These are phyloP conservation scores for Danaus melanippus DNA, from an alignment of 1,140 invertebrate species.

Conservation along the genomic window DNA sequence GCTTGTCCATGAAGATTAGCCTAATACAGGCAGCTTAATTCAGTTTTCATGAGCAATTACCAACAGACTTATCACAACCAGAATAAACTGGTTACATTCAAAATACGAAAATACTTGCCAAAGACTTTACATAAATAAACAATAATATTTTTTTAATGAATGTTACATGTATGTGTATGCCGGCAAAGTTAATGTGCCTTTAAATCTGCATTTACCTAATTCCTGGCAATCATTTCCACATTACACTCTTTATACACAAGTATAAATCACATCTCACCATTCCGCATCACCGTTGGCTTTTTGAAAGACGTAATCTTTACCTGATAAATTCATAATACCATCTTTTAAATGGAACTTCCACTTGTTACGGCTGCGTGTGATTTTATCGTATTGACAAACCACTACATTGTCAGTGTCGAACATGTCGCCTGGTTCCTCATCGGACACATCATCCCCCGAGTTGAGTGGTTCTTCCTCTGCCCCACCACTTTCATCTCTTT, in stretches of 20 bases:
- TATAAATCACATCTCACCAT: conserved; percentile 77
- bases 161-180: too few relatives aligned
- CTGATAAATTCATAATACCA: conserved; percentile 99
- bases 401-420: conserved; percentile 99
- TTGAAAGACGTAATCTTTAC: conserved; percentile 99
- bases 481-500: conserved; percentile 76
- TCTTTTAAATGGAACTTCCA: conserved; percentile 99
- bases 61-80: not conserved
- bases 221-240: conserved; percentile 12
- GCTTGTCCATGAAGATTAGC: too few relatives aligned
- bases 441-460: conserved; percentile 96
- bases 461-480: conserved; percentile 94
- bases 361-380: conserved; percentile 96
- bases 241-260: conserved; percentile 11
- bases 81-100: conserved; percentile 2
- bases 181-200: too few relatives aligned
- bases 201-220: too few relatives aligned
- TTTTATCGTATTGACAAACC: conserved; percentile 99
- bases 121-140: not conserved
- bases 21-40: too few relatives aligned
- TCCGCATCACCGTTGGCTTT: conserved; percentile 99
- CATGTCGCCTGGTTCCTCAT: conserved; percentile 94
- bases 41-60: too few relatives aligned
- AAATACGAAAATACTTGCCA: conserved; percentile 2
- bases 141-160: too few relatives aligned